phyloP scores from a whole-genome alignment of 2,113 vertebrate species.

The Gallinago jamesoni region DNA sequence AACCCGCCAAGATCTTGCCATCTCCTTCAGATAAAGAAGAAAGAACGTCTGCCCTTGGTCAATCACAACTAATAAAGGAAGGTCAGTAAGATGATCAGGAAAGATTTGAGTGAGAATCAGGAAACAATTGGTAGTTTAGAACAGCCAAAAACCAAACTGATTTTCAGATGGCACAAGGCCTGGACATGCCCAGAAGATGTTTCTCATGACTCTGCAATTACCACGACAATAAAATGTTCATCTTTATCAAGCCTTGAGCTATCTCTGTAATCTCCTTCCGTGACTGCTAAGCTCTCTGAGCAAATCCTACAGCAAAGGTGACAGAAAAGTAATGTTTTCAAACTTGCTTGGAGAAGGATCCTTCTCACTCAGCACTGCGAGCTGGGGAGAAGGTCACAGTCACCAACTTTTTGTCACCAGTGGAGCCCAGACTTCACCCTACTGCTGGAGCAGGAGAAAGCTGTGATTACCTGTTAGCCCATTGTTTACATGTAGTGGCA shows the following conservation, averaged over 20 bases:
- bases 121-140: background rate
- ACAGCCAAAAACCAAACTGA: background rate
- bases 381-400: background rate
- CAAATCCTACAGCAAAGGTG: background rate
- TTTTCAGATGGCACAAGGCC: background rate
- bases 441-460: background rate
- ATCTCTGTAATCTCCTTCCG: background rate
- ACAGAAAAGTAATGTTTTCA: background rate
- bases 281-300: background rate
- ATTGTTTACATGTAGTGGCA: background rate
- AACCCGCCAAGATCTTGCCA: background rate
- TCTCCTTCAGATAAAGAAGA: background rate
- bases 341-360: background rate
- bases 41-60: background rate
- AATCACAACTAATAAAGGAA: background rate
- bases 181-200: background rate
- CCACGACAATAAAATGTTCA: background rate
- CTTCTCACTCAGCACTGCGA: background rate
- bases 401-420: background rate
- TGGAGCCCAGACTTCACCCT: background rate
- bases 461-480: background rate
- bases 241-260: background rate
- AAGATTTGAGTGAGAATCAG: background rate
- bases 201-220: background rate
- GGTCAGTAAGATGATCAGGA: background rate